Conservation (phyloP, 2,888 invertebrate species). For the Tenthredo livida region DNA sequence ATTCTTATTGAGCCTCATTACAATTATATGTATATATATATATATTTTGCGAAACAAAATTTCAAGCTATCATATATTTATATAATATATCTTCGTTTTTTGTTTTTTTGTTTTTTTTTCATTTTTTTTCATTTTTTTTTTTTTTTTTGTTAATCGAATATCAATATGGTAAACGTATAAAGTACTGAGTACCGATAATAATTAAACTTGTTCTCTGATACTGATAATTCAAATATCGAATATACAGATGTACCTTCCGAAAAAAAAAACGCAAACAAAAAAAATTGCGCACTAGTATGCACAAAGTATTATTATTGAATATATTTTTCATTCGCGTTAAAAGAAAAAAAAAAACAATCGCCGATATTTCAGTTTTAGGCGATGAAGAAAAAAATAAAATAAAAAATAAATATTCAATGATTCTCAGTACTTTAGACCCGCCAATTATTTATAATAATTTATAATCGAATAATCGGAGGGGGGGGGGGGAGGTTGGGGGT, state of each 20-base stretch:
- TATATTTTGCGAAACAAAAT: not conserved
- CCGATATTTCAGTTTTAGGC: not conserved
- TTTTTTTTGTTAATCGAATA: not conserved
- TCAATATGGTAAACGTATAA: not conserved
- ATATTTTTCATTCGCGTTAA: not conserved
- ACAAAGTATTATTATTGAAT: not conserved
- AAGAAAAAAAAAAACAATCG: not conserved
- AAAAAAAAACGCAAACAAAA: too few relatives aligned
- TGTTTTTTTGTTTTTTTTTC: too few relatives aligned
- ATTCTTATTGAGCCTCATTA: slow-evolving; percentile 22
- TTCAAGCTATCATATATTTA: not conserved
- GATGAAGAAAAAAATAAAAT: not conserved
- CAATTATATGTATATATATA: not conserved
- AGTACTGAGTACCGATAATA: slow-evolving; percentile 17
- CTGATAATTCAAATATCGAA: not conserved
- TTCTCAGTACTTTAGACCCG: slow-evolving; percentile 20
- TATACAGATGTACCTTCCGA: too few relatives aligned
- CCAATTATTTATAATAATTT: not conserved
- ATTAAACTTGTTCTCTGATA: not conserved
- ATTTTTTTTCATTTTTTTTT: too few relatives aligned
- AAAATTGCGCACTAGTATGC: too few relatives aligned
- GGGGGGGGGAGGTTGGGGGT: not conserved
- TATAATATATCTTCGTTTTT: too few relatives aligned
- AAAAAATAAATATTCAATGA: not conserved
- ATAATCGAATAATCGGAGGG: not conserved